Percentiles rank a stretch among this genome's conserved stretches.
phyloP scores from a whole-genome alignment of 2,888 invertebrate species.

The Halictus ligatus region DNA sequence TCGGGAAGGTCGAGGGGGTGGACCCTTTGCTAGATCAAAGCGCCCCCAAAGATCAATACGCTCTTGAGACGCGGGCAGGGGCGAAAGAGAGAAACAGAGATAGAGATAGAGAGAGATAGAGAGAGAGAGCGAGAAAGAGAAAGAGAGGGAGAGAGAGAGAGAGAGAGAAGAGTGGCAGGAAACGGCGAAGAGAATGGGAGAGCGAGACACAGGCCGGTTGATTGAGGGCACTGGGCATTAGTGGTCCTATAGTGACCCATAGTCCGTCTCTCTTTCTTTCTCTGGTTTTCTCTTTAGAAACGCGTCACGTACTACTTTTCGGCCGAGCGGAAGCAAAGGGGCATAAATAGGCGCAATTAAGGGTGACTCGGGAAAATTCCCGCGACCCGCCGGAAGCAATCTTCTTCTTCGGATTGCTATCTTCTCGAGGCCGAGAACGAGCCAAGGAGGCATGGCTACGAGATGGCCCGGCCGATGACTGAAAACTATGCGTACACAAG shows the following conservation, averaged over 20 bases:
- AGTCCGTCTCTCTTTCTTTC: constrained; percentile 19
- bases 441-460: background rate
- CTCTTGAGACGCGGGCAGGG: constrained; percentile 71
- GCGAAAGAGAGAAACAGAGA: constrained; percentile 38
- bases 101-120: constrained; percentile 27
- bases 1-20: constrained; percentile 54
- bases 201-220: constrained; percentile 73
- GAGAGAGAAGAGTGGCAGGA: constrained; percentile 24
- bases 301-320: constrained; percentile 82
- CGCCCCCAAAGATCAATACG: constrained; percentile 83
- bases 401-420: constrained; percentile 15
- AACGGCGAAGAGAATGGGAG: constrained; percentile 54
- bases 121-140: constrained; percentile 45
- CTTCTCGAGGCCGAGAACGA: background rate
- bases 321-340: constrained; percentile 79
- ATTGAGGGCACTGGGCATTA: constrained; percentile 82
- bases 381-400: constrained; percentile 53
- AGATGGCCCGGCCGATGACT: constrained; percentile 10
- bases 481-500: constrained; percentile 20
- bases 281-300: constrained; percentile 78
- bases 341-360: constrained; percentile 84
- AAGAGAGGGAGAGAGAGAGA: background rate
- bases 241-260: constrained; percentile 60
- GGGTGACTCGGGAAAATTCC: constrained; percentile 57
- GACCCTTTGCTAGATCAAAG: constrained; percentile 83